phyloP scores from a whole-genome alignment of 1,140 invertebrate species.

The Carposina sasakii region DNA sequence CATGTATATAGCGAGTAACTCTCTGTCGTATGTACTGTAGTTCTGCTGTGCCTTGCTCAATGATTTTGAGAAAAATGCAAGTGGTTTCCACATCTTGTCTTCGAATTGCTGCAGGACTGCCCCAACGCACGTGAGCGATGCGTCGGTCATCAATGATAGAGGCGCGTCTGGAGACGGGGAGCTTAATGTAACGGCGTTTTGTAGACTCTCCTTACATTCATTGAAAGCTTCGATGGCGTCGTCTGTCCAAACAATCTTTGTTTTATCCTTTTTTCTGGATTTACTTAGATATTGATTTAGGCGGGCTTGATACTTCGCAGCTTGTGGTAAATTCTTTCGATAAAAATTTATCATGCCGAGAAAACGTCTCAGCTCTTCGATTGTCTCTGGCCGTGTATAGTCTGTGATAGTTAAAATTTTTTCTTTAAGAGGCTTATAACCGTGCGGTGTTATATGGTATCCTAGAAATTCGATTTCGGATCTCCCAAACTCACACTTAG shows the following conservation, averaged over 20 bases:
- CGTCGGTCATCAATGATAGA: conserved; percentile 32
- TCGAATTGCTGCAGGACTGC: conserved; percentile 38
- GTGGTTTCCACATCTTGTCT: conserved; percentile 25
- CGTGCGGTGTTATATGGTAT: conserved; percentile 32
- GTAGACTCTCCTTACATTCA: conserved; percentile 43
- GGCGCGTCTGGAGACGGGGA: conserved; percentile 22
- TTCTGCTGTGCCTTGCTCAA: too few relatives aligned
- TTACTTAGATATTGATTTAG: conserved; percentile 25
- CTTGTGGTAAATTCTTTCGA: conserved; percentile 24
- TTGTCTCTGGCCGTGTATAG: conserved; percentile 22
- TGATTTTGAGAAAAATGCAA: too few relatives aligned
- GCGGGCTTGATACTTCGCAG: conserved; percentile 23
- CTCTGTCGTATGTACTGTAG: conserved; percentile 30
- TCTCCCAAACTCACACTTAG: conserved; percentile 31
- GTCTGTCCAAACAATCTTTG: conserved; percentile 31
- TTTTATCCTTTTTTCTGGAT: conserved; percentile 29
- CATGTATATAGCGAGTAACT: conserved; percentile 30
- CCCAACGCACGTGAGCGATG: conserved; percentile 42
- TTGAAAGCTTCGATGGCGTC: conserved; percentile 39
- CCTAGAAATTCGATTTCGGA: conserved; percentile 32
- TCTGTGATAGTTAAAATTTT: conserved; percentile 23
- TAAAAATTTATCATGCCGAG: conserved; percentile 44
- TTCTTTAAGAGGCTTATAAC: conserved; percentile 32
- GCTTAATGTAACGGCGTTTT: conserved; percentile 25
- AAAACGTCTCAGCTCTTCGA: conserved; percentile 37